Base-by-base conservation (phyloP, 2,797 vertebrate genomes). In the Coregonus sp. region DNA sequence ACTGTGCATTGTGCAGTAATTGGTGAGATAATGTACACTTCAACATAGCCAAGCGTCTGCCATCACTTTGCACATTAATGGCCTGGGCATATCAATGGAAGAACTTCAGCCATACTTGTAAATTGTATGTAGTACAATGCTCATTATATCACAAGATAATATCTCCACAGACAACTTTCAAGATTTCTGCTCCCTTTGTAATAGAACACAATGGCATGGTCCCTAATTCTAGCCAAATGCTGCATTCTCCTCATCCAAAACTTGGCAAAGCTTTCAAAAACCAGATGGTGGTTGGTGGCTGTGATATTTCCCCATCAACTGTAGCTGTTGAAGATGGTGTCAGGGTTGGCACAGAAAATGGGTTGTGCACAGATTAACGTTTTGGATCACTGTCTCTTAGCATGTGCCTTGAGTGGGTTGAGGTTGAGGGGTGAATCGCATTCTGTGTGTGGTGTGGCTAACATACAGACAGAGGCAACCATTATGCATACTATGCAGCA, bases 21-120 rank as follows among this genome's bases (percentile, higher is more conserved):
- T 85, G 85, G 78, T 70, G 56, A 77, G 83, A 82, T 90, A 87
- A 90, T 89, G 85, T 77, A n/a, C 33, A 51, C 72, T 68, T 77
- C 78, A 81, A 74, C 76, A 69, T 77, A 79, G 77, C 72, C 71
- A 63, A 40, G 70, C 25, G 82, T 33, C 0, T 16, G 5, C 47
- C 50, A 52, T 72, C 50, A 72, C 47, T 72, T 72, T 40, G 25
- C 37, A 52, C 14, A 72, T 9, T 29, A 29, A 51, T 33, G 25
- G 50, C 14, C 47, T 29, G 1, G 3, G 25, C 14, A 51, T 31
- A 31, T 54, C 25, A 31, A 33, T 18, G 7, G 5, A 37, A n/a
- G 67, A 47, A 37, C 31, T n/a, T n/a, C n/a, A 25, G 25, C 31
- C 31, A 33, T 33, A 33, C 31, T 9, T n/a, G 16, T n/a, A 1